Conservation (phyloP, 2,113 vertebrate genomes). For the Cyrtonyx montezumae region DNA sequence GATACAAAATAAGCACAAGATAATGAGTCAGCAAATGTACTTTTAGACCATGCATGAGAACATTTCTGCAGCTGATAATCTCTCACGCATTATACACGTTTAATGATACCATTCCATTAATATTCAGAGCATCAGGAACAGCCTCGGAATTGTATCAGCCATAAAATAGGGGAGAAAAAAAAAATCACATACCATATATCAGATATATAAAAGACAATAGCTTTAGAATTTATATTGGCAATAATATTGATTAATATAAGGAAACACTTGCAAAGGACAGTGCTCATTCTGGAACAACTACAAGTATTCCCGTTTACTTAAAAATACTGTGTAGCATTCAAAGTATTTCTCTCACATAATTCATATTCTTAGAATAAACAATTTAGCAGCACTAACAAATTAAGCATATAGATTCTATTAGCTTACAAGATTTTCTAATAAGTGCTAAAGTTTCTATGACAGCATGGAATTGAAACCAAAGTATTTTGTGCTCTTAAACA, state of each 20-base stretch:
- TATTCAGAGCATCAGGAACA: neutral
- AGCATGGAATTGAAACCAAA: neutral
- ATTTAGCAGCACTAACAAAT: neutral
- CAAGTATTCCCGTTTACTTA: neutral
- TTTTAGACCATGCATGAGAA: neutral
- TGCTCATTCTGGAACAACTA: neutral
- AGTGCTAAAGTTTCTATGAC: neutral
- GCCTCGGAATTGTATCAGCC: neutral
- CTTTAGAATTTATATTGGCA: neutral
- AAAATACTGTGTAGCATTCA: neutral
- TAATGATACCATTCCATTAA: neutral
- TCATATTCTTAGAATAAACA: neutral
- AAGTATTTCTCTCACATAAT: neutral
- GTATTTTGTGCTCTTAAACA: neutral
- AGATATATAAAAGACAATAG: neutral
- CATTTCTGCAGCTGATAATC: neutral
- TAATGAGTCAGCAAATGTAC: neutral
- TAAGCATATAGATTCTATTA: neutral
- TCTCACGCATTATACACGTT: neutral
- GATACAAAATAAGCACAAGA: neutral
- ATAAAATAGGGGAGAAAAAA: neutral
- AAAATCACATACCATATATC: neutral
- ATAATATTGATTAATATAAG: neutral
- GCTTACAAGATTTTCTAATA: neutral
- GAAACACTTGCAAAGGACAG: neutral